Conservation (phyloP, 2,113 vertebrate species). For the Hemicordylus capensis region DNA sequence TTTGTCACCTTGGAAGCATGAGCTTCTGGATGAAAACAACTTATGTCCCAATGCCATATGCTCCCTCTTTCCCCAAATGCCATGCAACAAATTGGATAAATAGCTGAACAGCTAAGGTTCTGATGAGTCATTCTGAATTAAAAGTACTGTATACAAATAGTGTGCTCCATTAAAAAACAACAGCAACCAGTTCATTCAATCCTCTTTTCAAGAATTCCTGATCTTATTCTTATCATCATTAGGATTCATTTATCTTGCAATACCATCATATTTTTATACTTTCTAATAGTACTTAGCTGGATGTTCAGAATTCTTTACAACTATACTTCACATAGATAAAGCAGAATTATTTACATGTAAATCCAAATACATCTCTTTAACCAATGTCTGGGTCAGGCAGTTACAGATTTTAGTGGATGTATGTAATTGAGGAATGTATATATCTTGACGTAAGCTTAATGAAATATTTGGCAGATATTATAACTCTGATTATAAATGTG, state of each 20-base stretch:
- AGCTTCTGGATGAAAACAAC: slow-evolving; percentile 41
- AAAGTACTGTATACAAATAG: neutral
- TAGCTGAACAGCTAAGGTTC: neutral
- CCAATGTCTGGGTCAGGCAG: neutral
- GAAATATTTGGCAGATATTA: too few species aligned
- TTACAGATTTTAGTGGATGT: neutral
- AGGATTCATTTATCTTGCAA: neutral
- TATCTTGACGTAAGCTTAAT: too few species aligned
- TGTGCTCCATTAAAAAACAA: neutral
- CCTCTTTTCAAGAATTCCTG: neutral
- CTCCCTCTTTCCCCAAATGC: neutral
- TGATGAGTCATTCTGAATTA: neutral
- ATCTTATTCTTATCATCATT: neutral
- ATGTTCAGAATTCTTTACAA: neutral
- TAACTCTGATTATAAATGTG: neutral
- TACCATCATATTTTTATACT: neutral
- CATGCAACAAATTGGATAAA: slow-evolving; percentile 10
- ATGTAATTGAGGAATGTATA: neutral
- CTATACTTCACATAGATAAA: neutral
- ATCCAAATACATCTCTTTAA: neutral
- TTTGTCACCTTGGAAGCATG: slow-evolving; percentile 59
- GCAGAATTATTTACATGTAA: neutral
- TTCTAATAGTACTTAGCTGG: neutral
- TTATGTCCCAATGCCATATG: neutral
- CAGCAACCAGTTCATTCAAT: neutral